phyloP scores from a whole-genome alignment of 1,140 invertebrate genomes.

The Zaprionus davidi region DNA sequence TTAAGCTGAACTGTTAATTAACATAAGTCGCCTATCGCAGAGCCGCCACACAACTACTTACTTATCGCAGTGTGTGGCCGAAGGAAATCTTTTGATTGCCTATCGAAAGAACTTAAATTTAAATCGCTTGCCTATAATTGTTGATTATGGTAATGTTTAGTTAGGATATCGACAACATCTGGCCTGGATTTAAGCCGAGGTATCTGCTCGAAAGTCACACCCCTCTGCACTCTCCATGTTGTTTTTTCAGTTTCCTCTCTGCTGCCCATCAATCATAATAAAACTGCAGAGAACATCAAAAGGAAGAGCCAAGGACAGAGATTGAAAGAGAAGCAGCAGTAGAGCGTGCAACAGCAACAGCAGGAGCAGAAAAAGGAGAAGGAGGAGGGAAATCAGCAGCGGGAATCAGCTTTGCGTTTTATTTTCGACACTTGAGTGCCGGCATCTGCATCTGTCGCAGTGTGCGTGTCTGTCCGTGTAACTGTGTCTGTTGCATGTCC shows the following conservation, averaged over 20 bases:
- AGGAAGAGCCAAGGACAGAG: constrained; percentile 37
- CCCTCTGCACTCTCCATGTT: constrained; percentile 12
- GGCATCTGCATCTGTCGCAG: constrained; percentile 40
- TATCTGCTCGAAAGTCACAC: neutral
- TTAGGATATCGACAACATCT: constrained; percentile 2
- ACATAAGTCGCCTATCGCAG: neutral
- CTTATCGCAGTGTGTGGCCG: neutral
- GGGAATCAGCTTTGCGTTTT: constrained; percentile 63
- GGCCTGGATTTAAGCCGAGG: neutral
- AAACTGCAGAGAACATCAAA: constrained; percentile 59
- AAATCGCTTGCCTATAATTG: neutral
- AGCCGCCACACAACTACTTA: neutral
- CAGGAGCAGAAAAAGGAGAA: neutral
- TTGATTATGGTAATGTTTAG: neutral
- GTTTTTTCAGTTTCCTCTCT: constrained; percentile 22
- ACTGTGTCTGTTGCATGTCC: constrained; percentile 13
- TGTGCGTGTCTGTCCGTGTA: constrained; percentile 23
- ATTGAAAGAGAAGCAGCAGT: constrained; percentile 12
- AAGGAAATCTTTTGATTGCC: neutral
- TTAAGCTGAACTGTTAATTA: neutral
- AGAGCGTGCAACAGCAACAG: neutral
- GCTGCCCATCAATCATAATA: constrained; percentile 72
- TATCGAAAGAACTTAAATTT: neutral
- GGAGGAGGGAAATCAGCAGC: constrained; percentile 4
- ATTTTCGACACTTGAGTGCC: constrained; percentile 68